Evolutionary conservation across 92 coral and sea anemone species (phyloP).

Genomic region (Phenganax subtilis): DNA sequence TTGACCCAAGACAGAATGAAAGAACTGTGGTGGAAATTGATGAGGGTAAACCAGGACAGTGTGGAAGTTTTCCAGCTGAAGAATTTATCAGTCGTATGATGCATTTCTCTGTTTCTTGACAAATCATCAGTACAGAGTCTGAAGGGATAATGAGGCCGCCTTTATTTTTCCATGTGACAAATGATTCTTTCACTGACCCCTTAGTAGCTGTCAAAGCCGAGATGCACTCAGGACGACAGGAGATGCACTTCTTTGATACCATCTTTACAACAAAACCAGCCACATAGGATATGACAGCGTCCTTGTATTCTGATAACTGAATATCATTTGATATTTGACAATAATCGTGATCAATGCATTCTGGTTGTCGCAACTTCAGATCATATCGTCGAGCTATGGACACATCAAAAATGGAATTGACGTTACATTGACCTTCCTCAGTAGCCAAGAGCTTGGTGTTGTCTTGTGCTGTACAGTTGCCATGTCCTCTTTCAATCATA

Average conservation of each 20-base stretch:
- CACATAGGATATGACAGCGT: neutral
- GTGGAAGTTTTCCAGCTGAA: neutral
- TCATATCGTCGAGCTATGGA: neutral
- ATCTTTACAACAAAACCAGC: neutral
- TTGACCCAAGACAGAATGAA: neutral
- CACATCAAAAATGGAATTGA: neutral
- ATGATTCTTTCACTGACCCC: neutral
- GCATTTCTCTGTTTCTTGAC: neutral
- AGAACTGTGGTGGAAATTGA: neutral
- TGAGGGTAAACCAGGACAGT: neutral
- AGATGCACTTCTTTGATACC: neutral
- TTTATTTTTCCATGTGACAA: neutral
- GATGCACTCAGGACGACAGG: neutral
- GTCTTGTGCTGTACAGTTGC: slow-evolving; percentile 16
- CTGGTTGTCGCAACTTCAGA: neutral
- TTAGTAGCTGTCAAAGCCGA: neutral
- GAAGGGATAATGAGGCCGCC: slow-evolving; percentile 6
- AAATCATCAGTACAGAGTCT: neutral
- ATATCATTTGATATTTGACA: neutral
- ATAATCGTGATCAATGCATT: neutral
- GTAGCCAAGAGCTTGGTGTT: neutral
- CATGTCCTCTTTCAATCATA: neutral
- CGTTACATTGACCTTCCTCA: neutral
- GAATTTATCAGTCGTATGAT: neutral
- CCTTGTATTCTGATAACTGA: neutral